Evolutionary conservation across 2,113 vertebrate species (phyloP), one percentile per base, ranked within the genome.

Genomic region (Ochotona curzoniae): DNA sequence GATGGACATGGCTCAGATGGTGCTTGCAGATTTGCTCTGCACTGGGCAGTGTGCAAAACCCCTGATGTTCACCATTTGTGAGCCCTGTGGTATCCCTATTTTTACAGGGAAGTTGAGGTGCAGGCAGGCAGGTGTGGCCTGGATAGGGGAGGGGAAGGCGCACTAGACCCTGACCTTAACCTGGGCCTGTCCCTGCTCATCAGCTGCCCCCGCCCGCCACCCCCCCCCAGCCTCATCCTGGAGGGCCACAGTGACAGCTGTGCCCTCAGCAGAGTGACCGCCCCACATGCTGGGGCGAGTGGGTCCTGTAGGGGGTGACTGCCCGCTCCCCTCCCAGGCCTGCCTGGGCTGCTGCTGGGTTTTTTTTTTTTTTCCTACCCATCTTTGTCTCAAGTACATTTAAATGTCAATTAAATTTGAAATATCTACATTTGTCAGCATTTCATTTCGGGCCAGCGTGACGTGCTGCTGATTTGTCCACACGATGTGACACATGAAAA

Each of bases 401-500:
- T 99, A 99, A 98, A 98, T 99, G 99, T 99, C 99, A 99, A 99
- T 99, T 99, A 99, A 99, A 99, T 99, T 99, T 99, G 99, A 99
- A 99, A 99, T 99, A 99, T 99, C 98, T 99, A 98, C 99, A 99
- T 99, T 99, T 99, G 99, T 99, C 99, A 99, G 99, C 99, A 99
- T 98, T 99, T 99, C 98, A 98, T 98, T 98, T 98, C 97, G 97
- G 98, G 98, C 97, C 98, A 97, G 97, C 90, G 91, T 98, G 99
- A 99, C 97, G 98, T 98, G 98, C 98, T 69, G 98, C 98, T 99
- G 99, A 98, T 99, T 99, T 99, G 99, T 99, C 98, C 98, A 96
- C 96, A 97, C 98, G 97, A 98, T 98, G 98, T 99, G 99, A 99
- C 99, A 99, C 98, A 97, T 98, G 98, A 98, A 98, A 97, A 97